phyloP scores from a whole-genome alignment of 1,140 invertebrate genomes.

The Octopus sinensis region DNA sequence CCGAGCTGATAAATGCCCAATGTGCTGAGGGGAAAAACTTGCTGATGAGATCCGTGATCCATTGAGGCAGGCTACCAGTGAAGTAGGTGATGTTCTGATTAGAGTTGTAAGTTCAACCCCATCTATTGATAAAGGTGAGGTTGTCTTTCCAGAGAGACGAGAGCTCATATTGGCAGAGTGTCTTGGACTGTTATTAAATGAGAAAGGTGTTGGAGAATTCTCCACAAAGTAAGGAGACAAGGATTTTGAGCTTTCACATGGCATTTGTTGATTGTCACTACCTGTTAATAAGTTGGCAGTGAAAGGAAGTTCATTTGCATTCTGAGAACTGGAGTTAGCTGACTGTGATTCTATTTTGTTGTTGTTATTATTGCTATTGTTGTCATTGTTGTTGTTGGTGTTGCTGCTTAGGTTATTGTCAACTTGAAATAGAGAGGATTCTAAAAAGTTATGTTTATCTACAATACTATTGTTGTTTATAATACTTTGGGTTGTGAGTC shows the following conservation, averaged over 20 bases:
- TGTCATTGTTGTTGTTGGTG: conserved; percentile 33
- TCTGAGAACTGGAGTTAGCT: no score
- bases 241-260: conserved; percentile 32
- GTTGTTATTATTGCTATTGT: not conserved
- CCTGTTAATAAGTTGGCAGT: conserved; percentile 28
- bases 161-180: conserved; percentile 48
- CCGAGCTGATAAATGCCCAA: conserved; percentile 88
- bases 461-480: conserved; percentile 27
- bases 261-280: conserved; percentile 31
- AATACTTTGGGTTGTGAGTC: conserved; percentile 13
- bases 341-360: no score
- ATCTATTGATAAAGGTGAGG: conserved; percentile 87
- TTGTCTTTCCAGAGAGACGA: conserved; percentile 55
- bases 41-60: conserved; percentile 68
- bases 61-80: conserved; percentile 83
- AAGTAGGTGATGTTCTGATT: conserved; percentile 91
- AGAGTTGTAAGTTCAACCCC: conserved; percentile 85
- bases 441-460: conserved; percentile 43
- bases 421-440: conserved; percentile 40
- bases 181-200: conserved; percentile 44
- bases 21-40: conserved; percentile 60
- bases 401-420: conserved; percentile 46
- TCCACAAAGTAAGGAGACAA: conserved; percentile 50
- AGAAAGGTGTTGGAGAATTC: conserved; percentile 41
- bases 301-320: not conserved